Percentiles rank a stretch among this genome's conserved stretches.
Evolutionary conservation across 2,113 vertebrate species (phyloP).

Genomic region (Salminus brasiliensis): DNA sequence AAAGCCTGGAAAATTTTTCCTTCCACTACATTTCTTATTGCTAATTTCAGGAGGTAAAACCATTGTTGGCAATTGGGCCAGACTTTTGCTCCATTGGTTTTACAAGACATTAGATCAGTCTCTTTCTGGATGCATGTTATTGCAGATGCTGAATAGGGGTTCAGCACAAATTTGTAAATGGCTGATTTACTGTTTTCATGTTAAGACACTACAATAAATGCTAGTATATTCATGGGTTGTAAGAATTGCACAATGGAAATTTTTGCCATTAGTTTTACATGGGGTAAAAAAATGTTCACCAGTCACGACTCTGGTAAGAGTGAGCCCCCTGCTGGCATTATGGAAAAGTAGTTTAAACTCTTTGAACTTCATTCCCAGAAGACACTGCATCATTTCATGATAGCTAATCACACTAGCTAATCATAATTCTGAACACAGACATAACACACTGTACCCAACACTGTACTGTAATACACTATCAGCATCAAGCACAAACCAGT

Average conservation of each 20-base stretch:
- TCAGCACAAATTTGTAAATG: slow-evolving; percentile 19
- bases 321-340: slow-evolving; percentile 49
- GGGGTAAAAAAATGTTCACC: neutral
- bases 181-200: neutral
- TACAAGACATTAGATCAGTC: slow-evolving; percentile 11
- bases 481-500: neutral
- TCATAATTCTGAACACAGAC: neutral
- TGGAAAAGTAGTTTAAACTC: neutral
- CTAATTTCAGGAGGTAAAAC: slow-evolving; percentile 27
- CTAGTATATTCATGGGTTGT: neutral
- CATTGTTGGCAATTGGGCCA: neutral
- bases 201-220: neutral
- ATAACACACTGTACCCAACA: neutral
- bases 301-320: neutral
- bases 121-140: neutral
- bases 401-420: neutral
- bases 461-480: neutral
- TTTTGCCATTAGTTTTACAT: neutral
- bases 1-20: slow-evolving; percentile 27
- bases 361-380: neutral
- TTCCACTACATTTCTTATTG: slow-evolving; percentile 35
- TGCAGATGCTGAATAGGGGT: neutral
- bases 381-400: neutral
- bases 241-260: neutral
- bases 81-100: slow-evolving; percentile 13